Conservation (phyloP, 2,797 vertebrate species). For the Antrozous pallidus region DNA sequence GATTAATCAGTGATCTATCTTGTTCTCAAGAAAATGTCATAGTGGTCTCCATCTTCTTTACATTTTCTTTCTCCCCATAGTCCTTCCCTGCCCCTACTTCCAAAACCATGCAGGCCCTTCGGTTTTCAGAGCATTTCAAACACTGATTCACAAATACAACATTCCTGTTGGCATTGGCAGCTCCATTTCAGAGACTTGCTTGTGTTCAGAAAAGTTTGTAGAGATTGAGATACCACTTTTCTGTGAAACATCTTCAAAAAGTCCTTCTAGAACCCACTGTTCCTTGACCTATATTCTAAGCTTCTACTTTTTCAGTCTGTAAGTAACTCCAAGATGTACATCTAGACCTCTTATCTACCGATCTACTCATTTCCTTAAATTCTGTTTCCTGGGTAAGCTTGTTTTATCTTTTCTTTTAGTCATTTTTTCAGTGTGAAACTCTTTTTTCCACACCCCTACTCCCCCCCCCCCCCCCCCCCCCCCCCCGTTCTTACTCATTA, state of each 20-base stretch:
- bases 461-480: rapidly evolving
- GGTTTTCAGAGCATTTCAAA: neutral
- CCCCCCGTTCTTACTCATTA: conserved; percentile 9
- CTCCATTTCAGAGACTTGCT: neutral
- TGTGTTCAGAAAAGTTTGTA: neutral
- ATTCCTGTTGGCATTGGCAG: neutral
- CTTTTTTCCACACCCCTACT: neutral
- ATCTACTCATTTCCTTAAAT: conserved; percentile 33
- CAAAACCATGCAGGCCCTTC: neutral
- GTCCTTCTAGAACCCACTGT: neutral
- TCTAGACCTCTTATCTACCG: neutral
- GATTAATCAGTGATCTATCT: neutral
- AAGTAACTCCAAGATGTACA: neutral
- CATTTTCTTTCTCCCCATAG: neutral
- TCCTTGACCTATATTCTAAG: neutral
- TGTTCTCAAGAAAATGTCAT: conserved; percentile 14
- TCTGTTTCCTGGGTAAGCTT: conserved; percentile 9
- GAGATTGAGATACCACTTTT: neutral
- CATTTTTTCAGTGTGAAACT: conserved; percentile 43
- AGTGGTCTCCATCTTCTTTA: neutral
- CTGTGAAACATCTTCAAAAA: neutral
- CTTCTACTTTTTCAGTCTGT: neutral
- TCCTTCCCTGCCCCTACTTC: neutral
- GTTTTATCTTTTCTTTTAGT: conserved; percentile 37
- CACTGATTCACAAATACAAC: neutral